A percentile compares a stretch with the other conserved stretches of the same genome.
Evolutionary conservation across 2,797 vertebrate species (phyloP).

Genomic region (Selene dorsalis): DNA sequence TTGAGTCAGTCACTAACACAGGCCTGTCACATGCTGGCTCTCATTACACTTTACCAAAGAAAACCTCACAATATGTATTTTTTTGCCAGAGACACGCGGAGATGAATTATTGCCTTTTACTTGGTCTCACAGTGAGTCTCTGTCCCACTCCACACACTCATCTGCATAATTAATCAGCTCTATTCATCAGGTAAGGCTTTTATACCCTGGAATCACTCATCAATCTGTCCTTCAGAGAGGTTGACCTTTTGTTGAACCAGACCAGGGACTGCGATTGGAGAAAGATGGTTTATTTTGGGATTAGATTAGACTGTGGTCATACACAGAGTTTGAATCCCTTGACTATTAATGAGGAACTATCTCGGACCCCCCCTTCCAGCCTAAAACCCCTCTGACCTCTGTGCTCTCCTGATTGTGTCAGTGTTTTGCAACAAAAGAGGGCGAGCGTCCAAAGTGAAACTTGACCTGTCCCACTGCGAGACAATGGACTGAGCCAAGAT

Average conservation of each 20-base stretch:
- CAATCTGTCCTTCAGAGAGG: conserved; percentile 1
- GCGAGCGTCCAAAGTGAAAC: conserved; percentile 4
- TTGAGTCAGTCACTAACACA: conserved; percentile 40
- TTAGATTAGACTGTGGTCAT: not conserved
- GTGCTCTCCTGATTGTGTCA: not conserved
- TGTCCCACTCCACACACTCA: conserved; percentile 11
- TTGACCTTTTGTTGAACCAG: conserved; percentile 4
- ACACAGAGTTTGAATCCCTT: not conserved
- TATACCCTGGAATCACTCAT: not conserved
- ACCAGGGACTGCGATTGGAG: not conserved
- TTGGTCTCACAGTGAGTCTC: conserved; percentile 31
- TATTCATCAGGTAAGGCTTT: conserved; percentile 39
- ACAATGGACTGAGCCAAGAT: conserved; percentile 54
- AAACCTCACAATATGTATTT: conserved; percentile 12
- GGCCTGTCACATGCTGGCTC: too few relatives aligned
- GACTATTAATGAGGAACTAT: not conserved
- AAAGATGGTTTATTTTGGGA: not conserved
- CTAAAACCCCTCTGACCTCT: conserved; percentile 3
- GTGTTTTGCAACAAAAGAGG: conserved; percentile 20
- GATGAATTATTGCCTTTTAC: conserved; percentile 29
- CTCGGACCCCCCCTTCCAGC: not conserved
- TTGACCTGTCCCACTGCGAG: not conserved
- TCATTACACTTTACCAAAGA: conserved; percentile 16
- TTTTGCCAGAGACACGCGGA: conserved; percentile 9
- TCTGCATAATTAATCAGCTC: conserved; percentile 42